phyloP scores from a whole-genome alignment of 1,140 invertebrate genomes.

The Papilio dardanus region DNA sequence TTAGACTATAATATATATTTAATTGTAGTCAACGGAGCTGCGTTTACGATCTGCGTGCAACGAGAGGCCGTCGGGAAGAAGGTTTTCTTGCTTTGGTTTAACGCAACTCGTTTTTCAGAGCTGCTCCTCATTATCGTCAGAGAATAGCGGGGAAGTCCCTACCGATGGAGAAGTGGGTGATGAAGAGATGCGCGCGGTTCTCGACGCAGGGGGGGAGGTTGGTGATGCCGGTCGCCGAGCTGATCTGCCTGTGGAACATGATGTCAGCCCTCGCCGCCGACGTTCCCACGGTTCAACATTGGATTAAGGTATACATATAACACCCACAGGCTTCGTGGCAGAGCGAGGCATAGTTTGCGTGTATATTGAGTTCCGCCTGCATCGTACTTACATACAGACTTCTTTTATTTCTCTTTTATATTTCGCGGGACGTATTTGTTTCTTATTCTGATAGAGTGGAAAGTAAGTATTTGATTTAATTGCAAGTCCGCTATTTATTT shows the following conservation, averaged over 20 bases:
- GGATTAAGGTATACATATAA: conserved; percentile 85
- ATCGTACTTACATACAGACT: too few species aligned
- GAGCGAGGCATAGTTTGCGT: too few species aligned
- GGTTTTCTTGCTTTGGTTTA: conserved; percentile 17
- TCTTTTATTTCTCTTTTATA: too few species aligned
- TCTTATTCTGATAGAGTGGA: too few species aligned
- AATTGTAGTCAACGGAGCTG: neutral
- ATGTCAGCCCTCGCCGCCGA: conserved; percentile 92
- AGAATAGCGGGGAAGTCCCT: conserved; percentile 97
- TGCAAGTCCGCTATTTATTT: too few species aligned
- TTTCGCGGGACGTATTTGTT: too few species aligned
- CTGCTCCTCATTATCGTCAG: conserved; percentile 92
- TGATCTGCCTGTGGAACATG: conserved; percentile 97
- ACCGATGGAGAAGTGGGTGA: conserved; percentile 97
- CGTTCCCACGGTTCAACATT: conserved; percentile 85
- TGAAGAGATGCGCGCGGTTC: conserved; percentile 92
- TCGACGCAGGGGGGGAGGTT: conserved; percentile 88
- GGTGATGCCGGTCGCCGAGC: conserved; percentile 92
- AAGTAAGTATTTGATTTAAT: too few species aligned
- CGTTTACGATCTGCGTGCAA: too few species aligned
- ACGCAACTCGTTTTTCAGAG: conserved; percentile 80
- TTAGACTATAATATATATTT: neutral
- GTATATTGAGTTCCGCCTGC: too few species aligned
- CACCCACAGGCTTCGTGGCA: too few species aligned
- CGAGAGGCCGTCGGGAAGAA: neutral